phyloP scores from a whole-genome alignment of 2,797 vertebrate species.

The Betta splendens region DNA sequence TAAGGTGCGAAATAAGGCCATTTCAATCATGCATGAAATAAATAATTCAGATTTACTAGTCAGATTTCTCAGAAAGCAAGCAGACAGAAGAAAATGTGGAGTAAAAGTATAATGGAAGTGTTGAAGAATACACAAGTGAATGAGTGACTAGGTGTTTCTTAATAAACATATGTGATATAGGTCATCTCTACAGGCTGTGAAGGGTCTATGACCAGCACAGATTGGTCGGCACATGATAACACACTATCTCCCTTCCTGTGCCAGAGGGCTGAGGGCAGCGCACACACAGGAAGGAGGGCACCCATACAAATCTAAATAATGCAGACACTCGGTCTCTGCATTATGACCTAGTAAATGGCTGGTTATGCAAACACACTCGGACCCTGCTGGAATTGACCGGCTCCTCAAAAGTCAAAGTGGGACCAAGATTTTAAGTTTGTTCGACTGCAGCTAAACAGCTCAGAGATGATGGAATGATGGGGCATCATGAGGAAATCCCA shows the following conservation, averaged over 20 bases:
- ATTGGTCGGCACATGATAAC: slow-evolving; percentile 39
- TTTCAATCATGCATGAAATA: not conserved
- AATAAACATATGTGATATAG: slow-evolving; percentile 42
- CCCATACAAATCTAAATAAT: slow-evolving; percentile 79
- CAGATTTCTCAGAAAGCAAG: not conserved
- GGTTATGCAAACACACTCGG: slow-evolving; percentile 71
- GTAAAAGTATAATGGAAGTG: not conserved
- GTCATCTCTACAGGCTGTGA: slow-evolving; percentile 47
- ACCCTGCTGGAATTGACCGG: slow-evolving; percentile 44
- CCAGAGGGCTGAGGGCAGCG: slow-evolving; percentile 66
- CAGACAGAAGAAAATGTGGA: not conserved
- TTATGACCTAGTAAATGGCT: slow-evolving; percentile 78
- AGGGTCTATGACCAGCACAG: slow-evolving; percentile 35
- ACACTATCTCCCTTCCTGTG: slow-evolving; percentile 56
- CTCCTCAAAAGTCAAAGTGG: slow-evolving; percentile 25
- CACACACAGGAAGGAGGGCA: slow-evolving; percentile 64
- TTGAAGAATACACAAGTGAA: not conserved
- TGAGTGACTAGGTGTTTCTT: slow-evolving; percentile 11
- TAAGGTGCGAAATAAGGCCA: not conserved
- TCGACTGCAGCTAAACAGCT: slow-evolving; percentile 20
- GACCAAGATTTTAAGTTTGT: slow-evolving; percentile 21
- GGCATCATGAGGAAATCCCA: slow-evolving; percentile 5
- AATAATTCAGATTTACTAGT: not conserved
- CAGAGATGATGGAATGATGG: not conserved
- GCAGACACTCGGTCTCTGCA: slow-evolving; percentile 73